A percentile compares a stretch with the other conserved stretches of the same genome.
These are phyloP conservation scores for Climacteris rufus DNA, from an alignment of 2,113 vertebrate genomes.

Conservation along the genomic window DNA sequence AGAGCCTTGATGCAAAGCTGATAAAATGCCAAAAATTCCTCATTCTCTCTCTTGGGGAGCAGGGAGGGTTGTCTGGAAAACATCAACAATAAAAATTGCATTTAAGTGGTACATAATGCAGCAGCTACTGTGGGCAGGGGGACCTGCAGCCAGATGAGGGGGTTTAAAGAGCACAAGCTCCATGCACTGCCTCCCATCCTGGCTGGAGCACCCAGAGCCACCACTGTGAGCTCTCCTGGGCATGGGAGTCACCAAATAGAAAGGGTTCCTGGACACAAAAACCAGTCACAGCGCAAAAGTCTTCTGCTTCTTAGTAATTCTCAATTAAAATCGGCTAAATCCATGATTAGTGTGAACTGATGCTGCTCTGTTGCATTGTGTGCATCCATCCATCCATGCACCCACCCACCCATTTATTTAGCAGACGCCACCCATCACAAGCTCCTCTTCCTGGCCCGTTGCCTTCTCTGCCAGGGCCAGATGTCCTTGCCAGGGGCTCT, in stretches of 20 bases:
- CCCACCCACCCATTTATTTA: rapidly evolving
- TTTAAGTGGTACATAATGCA: slow-evolving; percentile 72
- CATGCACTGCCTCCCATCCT: not conserved
- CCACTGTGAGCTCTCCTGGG: not conserved
- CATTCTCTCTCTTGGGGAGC: slow-evolving; percentile 59
- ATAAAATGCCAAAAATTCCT: slow-evolving; percentile 80
- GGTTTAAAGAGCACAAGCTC: not conserved
- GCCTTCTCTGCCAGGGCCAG: rapidly evolving
- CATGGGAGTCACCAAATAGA: rapidly evolving
- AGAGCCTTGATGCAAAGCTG: slow-evolving; percentile 52
- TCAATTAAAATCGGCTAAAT: not conserved
- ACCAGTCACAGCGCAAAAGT: rapidly evolving
- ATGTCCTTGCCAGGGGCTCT: not conserved
- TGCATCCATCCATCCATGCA: rapidly evolving
- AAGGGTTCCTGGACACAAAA: not conserved
- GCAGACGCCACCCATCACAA: not conserved
- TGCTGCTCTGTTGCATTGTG: not conserved
- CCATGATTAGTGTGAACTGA: not conserved
- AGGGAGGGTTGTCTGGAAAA: slow-evolving; percentile 73
- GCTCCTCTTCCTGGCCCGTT: not conserved
- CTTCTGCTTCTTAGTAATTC: not conserved
- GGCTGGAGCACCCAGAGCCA: not conserved
- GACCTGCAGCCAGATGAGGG: not conserved
- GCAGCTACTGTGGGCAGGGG: slow-evolving; percentile 73
- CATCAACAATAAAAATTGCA: slow-evolving; percentile 81